These are phyloP conservation scores for Holothuria leucospilota DNA, from an alignment of 53 echinoderm and acorn worm genomes.

Conservation along the genomic window DNA sequence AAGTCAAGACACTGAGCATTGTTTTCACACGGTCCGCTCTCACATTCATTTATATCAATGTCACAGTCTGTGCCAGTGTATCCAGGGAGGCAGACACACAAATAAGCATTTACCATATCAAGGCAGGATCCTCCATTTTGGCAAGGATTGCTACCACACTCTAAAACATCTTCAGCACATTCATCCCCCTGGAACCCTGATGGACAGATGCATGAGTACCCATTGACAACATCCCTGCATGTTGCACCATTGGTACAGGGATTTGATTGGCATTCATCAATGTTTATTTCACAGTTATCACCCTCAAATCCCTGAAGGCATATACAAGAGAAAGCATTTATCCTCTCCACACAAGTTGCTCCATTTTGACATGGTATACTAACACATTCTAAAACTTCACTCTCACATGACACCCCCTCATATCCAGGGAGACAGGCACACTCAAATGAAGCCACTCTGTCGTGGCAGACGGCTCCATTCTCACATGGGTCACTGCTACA, in stretches of 20 bases:
- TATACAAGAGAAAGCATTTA: slow-evolving; percentile 47
- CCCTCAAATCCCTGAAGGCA: slow-evolving; percentile 63
- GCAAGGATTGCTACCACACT: slow-evolving; percentile 63
- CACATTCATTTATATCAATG: slow-evolving; percentile 64
- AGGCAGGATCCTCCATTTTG: slow-evolving; percentile 60
- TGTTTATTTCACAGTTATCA: slow-evolving; percentile 39
- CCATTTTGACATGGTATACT: slow-evolving; percentile 61
- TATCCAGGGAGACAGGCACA: slow-evolving; percentile 65
- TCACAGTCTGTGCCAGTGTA: slow-evolving; percentile 63
- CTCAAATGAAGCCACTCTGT: slow-evolving; percentile 52
- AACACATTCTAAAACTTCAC: slow-evolving; percentile 51
- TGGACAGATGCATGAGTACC: slow-evolving; percentile 66
- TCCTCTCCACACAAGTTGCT: slow-evolving; percentile 52
- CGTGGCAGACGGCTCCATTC: slow-evolving; percentile 59
- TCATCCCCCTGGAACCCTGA: slow-evolving; percentile 67
- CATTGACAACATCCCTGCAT: slow-evolving; percentile 69
- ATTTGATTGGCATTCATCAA: slow-evolving; percentile 59
- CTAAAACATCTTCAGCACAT: slow-evolving; percentile 50
- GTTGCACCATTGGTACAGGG: slow-evolving; percentile 71
- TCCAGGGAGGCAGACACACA: slow-evolving; percentile 67
- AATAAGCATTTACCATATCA: slow-evolving; percentile 62
- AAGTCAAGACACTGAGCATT: slow-evolving; percentile 55
- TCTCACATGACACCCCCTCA: slow-evolving; percentile 42
- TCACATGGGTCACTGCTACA: slow-evolving; percentile 65
- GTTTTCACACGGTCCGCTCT: slow-evolving; percentile 58